Evolutionary conservation across 2,113 vertebrate species (phyloP).

Genomic region (Saguinus midas): DNA sequence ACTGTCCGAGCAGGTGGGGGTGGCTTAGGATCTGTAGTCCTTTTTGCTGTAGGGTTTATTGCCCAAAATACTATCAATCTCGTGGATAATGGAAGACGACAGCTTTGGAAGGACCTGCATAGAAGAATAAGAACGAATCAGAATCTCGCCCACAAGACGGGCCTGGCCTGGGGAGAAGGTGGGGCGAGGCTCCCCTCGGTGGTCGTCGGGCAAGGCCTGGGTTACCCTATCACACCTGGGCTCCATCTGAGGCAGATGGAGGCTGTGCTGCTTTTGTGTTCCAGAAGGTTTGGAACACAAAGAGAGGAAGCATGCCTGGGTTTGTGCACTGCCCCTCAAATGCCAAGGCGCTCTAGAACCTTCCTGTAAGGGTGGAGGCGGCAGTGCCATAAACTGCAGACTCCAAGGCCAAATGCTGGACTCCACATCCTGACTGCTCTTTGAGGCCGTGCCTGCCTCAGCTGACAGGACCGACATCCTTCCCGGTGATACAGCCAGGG

Average conservation of each 20-base stretch:
- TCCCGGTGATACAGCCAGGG: neutral
- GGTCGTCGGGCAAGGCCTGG: accelerated
- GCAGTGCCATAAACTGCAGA: neutral
- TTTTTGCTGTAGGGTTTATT: slow-evolving; percentile 99
- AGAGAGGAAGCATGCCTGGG: neutral
- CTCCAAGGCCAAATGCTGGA: neutral
- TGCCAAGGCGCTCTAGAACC: neutral
- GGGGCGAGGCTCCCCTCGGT: accelerated
- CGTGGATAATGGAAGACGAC: slow-evolving; percentile 96
- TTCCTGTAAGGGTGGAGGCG: neutral
- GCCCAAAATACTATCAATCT: slow-evolving; percentile 99
- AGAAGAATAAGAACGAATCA: neutral
- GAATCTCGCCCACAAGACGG: accelerated
- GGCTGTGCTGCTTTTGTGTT: accelerated
- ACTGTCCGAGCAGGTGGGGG: slow-evolving; percentile 53
- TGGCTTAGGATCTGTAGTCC: slow-evolving; percentile 96
- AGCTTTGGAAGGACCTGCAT: slow-evolving; percentile 97
- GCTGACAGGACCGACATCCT: neutral
- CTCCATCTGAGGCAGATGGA: neutral
- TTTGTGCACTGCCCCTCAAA: no score
- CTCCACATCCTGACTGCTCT: neutral
- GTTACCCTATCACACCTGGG: neutral
- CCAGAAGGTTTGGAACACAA: neutral
- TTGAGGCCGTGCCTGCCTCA: neutral
- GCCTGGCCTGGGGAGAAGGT: accelerated